phyloP scores from a whole-genome alignment of 2,113 vertebrate genomes.

The Tapirus terrestris region DNA sequence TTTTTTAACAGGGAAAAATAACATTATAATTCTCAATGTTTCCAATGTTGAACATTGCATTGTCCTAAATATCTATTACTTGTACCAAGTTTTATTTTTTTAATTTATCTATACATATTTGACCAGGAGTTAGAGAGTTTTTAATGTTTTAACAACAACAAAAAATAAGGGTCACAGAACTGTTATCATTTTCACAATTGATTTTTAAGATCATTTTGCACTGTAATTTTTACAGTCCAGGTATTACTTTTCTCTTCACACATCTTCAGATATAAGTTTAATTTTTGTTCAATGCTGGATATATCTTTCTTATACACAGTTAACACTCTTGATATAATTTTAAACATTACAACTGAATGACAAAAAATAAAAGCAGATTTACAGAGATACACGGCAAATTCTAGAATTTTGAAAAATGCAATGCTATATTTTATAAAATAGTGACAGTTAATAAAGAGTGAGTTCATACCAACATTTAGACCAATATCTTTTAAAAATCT shows the following conservation, averaged over 20 bases:
- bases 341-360: neutral
- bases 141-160: neutral
- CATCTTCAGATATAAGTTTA: neutral
- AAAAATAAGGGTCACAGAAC: neutral
- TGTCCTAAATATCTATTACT: neutral
- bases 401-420: conserved; percentile 31
- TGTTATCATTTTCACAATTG: neutral
- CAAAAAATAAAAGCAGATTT: neutral
- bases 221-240: neutral
- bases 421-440: conserved; percentile 51
- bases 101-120: neutral
- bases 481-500: conserved; percentile 32
- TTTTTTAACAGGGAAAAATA: neutral
- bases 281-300: neutral
- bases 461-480: neutral
- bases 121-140: neutral
- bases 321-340: neutral
- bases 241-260: neutral
- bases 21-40: neutral
- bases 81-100: neutral
- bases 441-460: conserved; percentile 48
- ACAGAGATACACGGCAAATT: neutral
- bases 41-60: neutral
- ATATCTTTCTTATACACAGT: neutral
- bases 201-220: neutral